A percentile compares a stretch with the other conserved stretches of the same genome.
Evolutionary conservation across 2,797 vertebrate species (phyloP).

Genomic region (Galagoides demidoff): DNA sequence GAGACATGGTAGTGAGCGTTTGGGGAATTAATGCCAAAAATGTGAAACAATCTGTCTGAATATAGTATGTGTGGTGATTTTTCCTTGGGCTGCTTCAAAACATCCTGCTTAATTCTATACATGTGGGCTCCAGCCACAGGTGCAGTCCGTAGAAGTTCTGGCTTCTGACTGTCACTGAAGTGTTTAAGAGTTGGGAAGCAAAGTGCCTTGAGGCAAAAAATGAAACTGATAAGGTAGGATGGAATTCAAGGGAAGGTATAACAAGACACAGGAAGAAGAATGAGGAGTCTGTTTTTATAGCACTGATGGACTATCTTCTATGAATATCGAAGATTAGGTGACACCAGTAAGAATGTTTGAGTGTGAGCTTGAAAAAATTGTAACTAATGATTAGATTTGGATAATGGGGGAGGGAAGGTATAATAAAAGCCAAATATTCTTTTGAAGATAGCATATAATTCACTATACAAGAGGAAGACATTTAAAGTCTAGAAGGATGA

Average conservation of each 20-base stretch:
- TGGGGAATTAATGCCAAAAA: background rate
- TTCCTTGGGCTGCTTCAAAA: background rate
- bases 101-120: background rate
- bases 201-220: background rate
- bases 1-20: background rate
- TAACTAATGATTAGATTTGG: background rate
- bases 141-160: background rate
- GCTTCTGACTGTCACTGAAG: background rate
- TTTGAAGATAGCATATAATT: background rate
- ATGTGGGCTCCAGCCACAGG: background rate
- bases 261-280: background rate
- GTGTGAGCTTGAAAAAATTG: accelerated
- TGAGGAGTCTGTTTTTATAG: background rate
- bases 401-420: background rate
- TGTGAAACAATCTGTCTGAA: background rate
- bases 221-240: background rate
- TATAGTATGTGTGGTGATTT: background rate
- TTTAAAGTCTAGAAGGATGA: background rate
- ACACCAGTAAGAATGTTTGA: background rate
- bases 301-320: background rate
- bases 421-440: background rate
- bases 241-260: background rate
- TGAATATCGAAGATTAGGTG: background rate
- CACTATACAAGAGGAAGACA: background rate
- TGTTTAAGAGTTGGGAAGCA: background rate